Evolutionary conservation across 2,797 vertebrate species (phyloP), one percentile per base, ranked within the genome.

Genomic region (Clarias platycephalus): DNA sequence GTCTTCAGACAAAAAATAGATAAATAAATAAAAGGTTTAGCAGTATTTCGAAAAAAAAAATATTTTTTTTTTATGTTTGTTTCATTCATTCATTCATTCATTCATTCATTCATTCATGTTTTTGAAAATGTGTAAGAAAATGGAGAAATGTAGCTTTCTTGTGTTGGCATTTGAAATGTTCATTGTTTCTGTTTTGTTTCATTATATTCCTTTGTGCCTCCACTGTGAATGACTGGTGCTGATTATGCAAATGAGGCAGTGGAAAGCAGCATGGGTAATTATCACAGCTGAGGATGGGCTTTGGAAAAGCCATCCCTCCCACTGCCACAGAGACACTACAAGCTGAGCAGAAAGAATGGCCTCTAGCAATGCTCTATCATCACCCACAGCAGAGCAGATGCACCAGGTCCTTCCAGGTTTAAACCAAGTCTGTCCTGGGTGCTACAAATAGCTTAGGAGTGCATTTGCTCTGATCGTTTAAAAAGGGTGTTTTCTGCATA

Each of bases 221-320:
- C 91, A 91, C 92, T 84, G 90, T 94, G 93, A 95, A 95, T 94
- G 93, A 92, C 91, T 94, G 91, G 90, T 93, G 92, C 94, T 95
- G 94, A 95, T 94, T 95, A 95, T 95, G 94, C 92, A 95, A 94
- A 95, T 95, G 88, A 89, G 60, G 89, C 91, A 87, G 90, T 92
- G 87, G 93, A 94, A 93, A 94, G 94, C 91, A 91, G 91, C 92
- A 91, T 92, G 92, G 93, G 93, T 94, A 94, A 95, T 95, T 95
- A 95, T 94, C 94, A 92, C 92, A 92, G 90, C 82, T 83, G 91
- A 92, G 91, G 92, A 92, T 90, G 89, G 91, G 90, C 89, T 91
- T 92, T 92, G 90, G 91, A 87, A 92, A 91, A 92, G 91, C 80
- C 89, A 90, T 92, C 90, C 91, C 90, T 92, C 89, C 90, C 85